phyloP scores from a whole-genome alignment of 2,113 vertebrate species.

The Zosterops lateralis region DNA sequence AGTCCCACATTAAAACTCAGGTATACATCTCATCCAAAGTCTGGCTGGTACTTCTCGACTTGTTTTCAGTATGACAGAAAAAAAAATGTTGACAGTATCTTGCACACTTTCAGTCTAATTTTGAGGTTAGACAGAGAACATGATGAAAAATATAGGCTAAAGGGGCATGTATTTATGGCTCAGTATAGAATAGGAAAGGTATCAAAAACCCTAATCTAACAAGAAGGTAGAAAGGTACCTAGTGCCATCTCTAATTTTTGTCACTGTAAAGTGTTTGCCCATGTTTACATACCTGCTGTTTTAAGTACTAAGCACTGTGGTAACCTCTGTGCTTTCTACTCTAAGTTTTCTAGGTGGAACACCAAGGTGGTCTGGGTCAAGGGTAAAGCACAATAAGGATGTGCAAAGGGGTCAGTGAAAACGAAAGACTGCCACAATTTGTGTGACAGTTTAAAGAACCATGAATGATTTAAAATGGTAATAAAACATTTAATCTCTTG shows the following conservation, averaged over 20 bases:
- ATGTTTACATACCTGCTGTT: background rate
- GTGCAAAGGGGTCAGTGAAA: background rate
- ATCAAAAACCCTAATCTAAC: background rate
- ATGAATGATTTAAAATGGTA: constrained; percentile 26
- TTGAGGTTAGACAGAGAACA: background rate
- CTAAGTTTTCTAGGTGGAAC: background rate
- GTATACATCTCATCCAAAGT: background rate
- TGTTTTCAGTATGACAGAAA: background rate
- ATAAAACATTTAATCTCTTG: background rate
- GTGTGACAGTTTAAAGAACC: background rate
- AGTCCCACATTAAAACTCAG: background rate
- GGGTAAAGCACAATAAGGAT: background rate
- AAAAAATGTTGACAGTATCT: background rate
- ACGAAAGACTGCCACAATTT: background rate
- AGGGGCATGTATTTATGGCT: background rate
- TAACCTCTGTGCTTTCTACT: background rate
- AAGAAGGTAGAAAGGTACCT: background rate
- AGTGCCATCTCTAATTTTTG: background rate
- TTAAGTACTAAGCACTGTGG: background rate
- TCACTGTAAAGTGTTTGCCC: background rate
- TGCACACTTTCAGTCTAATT: background rate
- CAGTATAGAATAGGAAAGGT: background rate
- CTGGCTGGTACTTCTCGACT: background rate
- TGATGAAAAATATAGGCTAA: background rate
- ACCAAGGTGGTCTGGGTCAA: background rate